Conservation (phyloP, 2,113 vertebrate species). For the Oncorhynchus tshawytscha region DNA sequence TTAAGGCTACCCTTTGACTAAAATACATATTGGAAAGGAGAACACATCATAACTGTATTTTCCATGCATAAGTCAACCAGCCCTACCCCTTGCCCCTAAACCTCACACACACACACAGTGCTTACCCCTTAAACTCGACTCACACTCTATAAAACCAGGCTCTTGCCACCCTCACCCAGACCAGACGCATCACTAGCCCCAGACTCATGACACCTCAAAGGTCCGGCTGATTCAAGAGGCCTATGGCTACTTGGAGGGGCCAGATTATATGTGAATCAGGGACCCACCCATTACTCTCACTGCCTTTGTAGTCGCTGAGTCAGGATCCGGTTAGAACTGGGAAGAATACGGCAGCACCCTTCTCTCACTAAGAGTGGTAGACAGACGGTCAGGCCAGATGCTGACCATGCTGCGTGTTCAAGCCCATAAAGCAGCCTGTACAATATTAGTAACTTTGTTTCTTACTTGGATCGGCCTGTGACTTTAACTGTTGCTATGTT, state of each 20-base stretch:
- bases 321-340: constrained; percentile 1
- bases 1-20: neutral
- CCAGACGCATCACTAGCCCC: neutral
- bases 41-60: neutral
- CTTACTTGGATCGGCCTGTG: constrained; percentile 41
- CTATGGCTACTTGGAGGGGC: neutral
- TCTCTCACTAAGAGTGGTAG: neutral
- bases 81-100: neutral
- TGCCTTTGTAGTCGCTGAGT: constrained; percentile 23
- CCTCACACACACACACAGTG: neutral
- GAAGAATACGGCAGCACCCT: constrained; percentile 10
- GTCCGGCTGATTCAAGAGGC: neutral
- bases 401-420: constrained; percentile 7
- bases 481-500: constrained; percentile 21
- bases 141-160: neutral
- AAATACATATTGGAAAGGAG: constrained; percentile 1
- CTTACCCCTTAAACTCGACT: no score
- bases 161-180: neutral
- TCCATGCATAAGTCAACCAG: neutral
- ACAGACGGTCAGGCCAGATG: no score
- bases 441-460: constrained; percentile 18
- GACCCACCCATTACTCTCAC: neutral
- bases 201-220: neutral
- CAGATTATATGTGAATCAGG: constrained; percentile 25
- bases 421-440: constrained; percentile 20